Evolutionary conservation across 2,113 vertebrate species (phyloP).

Genomic region (Rhizomys pruinosus): DNA sequence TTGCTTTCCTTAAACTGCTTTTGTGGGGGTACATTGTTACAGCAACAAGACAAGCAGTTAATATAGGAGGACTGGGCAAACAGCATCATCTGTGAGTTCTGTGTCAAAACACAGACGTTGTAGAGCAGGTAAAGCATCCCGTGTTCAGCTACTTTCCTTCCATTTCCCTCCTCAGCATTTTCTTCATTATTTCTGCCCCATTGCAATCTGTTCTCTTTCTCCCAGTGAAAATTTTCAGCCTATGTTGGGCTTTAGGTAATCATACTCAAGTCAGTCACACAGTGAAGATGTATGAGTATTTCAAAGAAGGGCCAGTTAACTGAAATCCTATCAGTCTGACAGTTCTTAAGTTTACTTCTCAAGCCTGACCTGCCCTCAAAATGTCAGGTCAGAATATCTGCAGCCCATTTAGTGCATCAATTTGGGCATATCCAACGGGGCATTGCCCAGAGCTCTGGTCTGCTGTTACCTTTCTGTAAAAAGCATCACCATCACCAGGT

Average conservation of each 20-base stretch:
- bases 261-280: background rate
- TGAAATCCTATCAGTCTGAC: background rate
- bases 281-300: background rate
- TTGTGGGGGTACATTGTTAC: background rate
- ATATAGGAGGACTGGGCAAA: background rate
- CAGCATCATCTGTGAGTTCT: background rate
- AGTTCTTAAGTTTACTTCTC: background rate
- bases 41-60: background rate
- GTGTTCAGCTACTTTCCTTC: background rate
- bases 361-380: background rate
- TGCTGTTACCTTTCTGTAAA: background rate
- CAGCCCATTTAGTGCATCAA: background rate
- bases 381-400: background rate
- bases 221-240: background rate
- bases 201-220: background rate
- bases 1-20: background rate
- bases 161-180: background rate
- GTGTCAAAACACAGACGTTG: background rate
- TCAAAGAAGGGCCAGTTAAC: background rate
- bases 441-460: background rate
- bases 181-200: background rate
- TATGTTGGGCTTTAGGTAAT: background rate
- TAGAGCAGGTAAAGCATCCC: background rate
- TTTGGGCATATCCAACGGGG: background rate
- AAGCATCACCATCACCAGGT: background rate